Evolutionary conservation across 2,888 invertebrate genomes (phyloP), one percentile per base, ranked within the genome.

Genomic region (Chrysomela aeneicollis): DNA sequence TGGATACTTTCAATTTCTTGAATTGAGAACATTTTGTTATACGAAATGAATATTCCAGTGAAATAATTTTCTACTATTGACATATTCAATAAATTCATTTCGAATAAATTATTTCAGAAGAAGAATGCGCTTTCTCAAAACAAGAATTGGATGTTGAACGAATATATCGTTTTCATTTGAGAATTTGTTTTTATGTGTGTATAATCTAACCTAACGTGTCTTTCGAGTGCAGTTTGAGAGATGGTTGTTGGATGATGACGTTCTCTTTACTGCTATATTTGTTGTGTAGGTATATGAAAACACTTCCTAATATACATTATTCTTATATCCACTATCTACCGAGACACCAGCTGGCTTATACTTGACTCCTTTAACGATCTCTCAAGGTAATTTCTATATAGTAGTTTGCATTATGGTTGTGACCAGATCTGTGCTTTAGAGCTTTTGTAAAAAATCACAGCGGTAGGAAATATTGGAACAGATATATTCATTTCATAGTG

Each of bases 351-450:
- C 67, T 47, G 73, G 74, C 73, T 75, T 75, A 74, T 71, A 73
- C 73, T 74, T 71, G 71, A 66, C 64, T 63, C 61, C 69, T 63
- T 67, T 58, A 54, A 62, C 63, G 62, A 64, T 69, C 58, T 49
- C 63, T 71, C 19, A 75, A 75, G 75, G 75, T 75, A 75, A 75
- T 64, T 70, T 21, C 46, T 26, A 3, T n/a, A n/a, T 51, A 26
- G 63, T 66, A 63, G 63, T 53, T n/a, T 59, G 53, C 22, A 52
- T 63, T 54, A 63, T 55, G 62, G 51, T 54, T 51, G n/a, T n/a
- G n/a, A 54, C 26, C 47, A 67, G 46, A 47, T 63, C 66, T 67
- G 69, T 69, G 71, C 71, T 71, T 71, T 50, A 63, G 62, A 66
- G 63, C 63, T 69, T 67, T 49, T 46, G 42, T 42, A 6, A 15